These are phyloP conservation scores for Tychaedon coryphoeus DNA, from an alignment of 2,113 vertebrate genomes.

Conservation along the genomic window DNA sequence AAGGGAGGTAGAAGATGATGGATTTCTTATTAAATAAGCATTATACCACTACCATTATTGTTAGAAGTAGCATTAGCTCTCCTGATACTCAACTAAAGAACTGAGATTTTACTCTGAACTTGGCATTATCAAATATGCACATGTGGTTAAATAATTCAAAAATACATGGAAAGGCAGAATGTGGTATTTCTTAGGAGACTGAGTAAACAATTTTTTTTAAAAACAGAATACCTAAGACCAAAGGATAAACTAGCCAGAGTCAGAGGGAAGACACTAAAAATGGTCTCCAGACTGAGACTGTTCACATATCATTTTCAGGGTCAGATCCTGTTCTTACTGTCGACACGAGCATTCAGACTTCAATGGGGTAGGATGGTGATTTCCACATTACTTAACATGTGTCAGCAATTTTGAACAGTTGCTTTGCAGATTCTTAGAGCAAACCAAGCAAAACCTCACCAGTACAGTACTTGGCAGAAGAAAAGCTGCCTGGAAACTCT, in stretches of 20 bases:
- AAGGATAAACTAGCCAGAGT: not conserved
- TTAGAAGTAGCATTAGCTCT: not conserved
- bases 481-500: conserved; percentile 43
- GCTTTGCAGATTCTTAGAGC: conserved; percentile 6
- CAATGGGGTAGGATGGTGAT: not conserved
- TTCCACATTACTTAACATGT: conserved; percentile 21
- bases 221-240: not conserved
- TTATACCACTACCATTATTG: not conserved
- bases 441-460: not conserved
- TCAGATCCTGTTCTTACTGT: not conserved
- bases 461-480: not conserved
- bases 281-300: not conserved
- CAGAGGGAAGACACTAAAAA: not conserved
- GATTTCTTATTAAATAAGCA: not conserved
- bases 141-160: not conserved
- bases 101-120: not conserved
- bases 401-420: conserved; percentile 22
- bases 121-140: not conserved
- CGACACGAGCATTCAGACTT: not conserved
- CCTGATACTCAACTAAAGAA: not conserved
- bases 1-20: not conserved
- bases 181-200: not conserved
- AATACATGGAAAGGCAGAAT: not conserved
- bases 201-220: not conserved
- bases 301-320: not conserved